These are phyloP conservation scores for Unio pictorum DNA, from an alignment of 2,888 invertebrate genomes.

Conservation along the genomic window DNA sequence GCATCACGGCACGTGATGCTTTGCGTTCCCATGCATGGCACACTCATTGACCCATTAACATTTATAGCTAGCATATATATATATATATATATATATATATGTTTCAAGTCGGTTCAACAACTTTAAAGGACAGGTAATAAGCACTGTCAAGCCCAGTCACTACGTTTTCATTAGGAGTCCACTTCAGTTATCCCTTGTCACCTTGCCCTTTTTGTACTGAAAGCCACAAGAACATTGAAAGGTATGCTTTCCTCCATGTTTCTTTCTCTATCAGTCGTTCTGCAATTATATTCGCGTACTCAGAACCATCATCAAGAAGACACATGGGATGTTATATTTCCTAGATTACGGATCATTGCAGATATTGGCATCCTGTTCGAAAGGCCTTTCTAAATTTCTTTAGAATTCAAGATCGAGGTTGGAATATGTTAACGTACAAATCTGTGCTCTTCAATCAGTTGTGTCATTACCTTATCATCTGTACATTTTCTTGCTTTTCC, in stretches of 20 bases:
- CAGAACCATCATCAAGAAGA: constrained; percentile 34
- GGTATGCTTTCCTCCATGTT: constrained; percentile 59
- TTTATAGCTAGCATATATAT: constrained; percentile 77
- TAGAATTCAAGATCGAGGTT: too few relatives aligned
- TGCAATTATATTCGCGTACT: constrained; percentile 37
- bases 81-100: too few relatives aligned
- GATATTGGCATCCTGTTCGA: constrained; percentile 72
- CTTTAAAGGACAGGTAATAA: constrained; percentile 68
- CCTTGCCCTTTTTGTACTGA: constrained; percentile 66
- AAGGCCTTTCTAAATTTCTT: too few relatives aligned
- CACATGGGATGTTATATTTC: constrained; percentile 40
- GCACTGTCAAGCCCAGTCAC: constrained; percentile 60
- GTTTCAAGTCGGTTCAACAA: constrained; percentile 74
- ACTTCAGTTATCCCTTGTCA: constrained; percentile 64
- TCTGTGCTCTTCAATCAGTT: too few relatives aligned
- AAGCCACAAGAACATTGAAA: constrained; percentile 66
- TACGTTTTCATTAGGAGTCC: constrained; percentile 54
- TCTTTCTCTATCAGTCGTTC: constrained; percentile 52
- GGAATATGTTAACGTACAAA: too few relatives aligned
- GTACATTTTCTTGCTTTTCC: too few relatives aligned
- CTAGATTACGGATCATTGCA: constrained; percentile 70
- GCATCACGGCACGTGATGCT: constrained; percentile 73
- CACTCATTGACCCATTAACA: constrained; percentile 73
- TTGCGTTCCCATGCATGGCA: constrained; percentile 57
- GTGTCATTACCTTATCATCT: too few relatives aligned